Evolutionary conservation across 2,797 vertebrate species (phyloP), one percentile per base, ranked within the genome.

Genomic region (Pipistrellus pygmaeus): DNA sequence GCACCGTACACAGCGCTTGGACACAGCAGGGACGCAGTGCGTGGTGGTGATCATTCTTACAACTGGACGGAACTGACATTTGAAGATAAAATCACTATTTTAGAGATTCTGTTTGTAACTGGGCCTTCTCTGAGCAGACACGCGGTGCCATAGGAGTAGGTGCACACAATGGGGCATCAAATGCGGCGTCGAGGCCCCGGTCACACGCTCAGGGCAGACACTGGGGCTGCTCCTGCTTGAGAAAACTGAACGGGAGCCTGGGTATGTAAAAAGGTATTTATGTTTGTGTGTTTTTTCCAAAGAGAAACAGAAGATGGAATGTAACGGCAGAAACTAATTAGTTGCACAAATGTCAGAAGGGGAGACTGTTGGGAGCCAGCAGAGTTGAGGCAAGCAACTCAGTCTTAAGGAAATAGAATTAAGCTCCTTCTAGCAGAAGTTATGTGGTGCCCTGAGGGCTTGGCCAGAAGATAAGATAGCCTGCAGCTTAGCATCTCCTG

Each of bases 221-320:
- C n/a, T 53, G 35, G 62, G 78, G 53, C 18, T 20, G 51, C 11
- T 14, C 6, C 27, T 62, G 86, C 77, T 73, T 87, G 21, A 76
- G 72, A 82, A 62, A 41, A 77, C 0, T 20, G 75, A 78, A 69
- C 51, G 35, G 64, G 75, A 92, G 66, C 84, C 78, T 82, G 68
- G 62, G 23, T 84, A 55, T n/a, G 72, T 38, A 82, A 77, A 95
- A 38, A 60, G 78, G 35, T 72, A 69, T 91, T 90, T 91, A 93
- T 38, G 85, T 35, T 38, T 44, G 44, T 44, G 91, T 0, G 8
- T 35, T 81, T 71, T 86, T 90, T 48, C 9, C 78, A 60, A 88
- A 94, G 83, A 46, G 81, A 93, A 86, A 80, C 82, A 88, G 88
- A 95, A 96, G 89, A 90, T 60, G 57, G 77, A 87, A 53, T 21